Base-by-base conservation (phyloP, 2,113 vertebrate genomes). In the Prionailurus bengalensis region DNA sequence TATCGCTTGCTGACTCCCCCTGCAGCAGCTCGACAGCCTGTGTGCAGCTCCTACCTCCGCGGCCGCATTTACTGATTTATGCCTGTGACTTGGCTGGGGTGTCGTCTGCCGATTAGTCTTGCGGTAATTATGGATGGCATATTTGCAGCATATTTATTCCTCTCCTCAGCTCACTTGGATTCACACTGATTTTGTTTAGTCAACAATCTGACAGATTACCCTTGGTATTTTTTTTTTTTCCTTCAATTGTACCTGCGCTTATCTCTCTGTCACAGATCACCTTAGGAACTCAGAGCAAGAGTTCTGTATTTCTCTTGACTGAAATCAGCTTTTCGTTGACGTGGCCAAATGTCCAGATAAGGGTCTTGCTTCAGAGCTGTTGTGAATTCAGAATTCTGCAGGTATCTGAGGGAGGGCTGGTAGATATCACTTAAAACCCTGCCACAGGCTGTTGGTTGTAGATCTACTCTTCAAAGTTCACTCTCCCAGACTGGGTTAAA, bases 181-280 rank as follows among this genome's bases (percentile, higher is more conserved):
- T 94, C 80, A 36, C 71, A 63, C 21, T 51, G 91, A 81, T 73
- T 73, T 96, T 93, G 96, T 95, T 98, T 91, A 98, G 94, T 51
- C 93, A 96, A 85, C 94, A 96, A 97, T 93, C 93, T 95, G 95
- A 94, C 87, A 93, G 82, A 36, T 84, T 33, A 76, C n/a, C 84
- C 58, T 15, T 5, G 86, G 9, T 42, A 2, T 12, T 84, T 96
- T 87, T 94, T 55, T 45, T 42, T 42, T 48, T 33, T 90, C 96
- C 76, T 96, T 93, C 76, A 9, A 51, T 71, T 33, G 90, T 45
- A 91, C 27, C 94, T 63, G 87, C 1, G 31, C 36, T 97, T 98
- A 97, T 97, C 96, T 98, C 80, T 89, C 91, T 94, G 97, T 96
- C 94, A 97, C 95, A 94, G 96, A 97, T 92, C 74, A 92, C 27